Base-by-base conservation (phyloP, 2,797 vertebrate genomes). In the Podargus strigoides region DNA sequence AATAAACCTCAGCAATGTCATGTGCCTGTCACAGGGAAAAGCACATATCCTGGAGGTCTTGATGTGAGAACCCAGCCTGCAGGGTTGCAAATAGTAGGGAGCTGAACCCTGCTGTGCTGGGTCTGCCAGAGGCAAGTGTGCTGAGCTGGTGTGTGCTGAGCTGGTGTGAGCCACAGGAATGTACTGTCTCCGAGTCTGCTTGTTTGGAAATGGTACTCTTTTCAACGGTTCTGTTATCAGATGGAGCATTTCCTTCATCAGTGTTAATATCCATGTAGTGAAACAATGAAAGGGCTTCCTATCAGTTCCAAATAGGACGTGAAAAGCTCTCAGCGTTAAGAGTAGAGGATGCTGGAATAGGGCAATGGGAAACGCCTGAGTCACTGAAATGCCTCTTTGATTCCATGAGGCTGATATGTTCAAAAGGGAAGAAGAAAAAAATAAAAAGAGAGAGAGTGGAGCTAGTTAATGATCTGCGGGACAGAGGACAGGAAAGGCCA, bases 241-340 rank as follows among this genome's bases (percentile, higher is more conserved):
- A 98, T 98, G 97, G 97, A 97, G 94, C 96, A 97, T 98, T 98
- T 98, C 98, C 98, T 98, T 97, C 98, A 98, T 98, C 97, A 97
- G 97, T 56, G 98, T 98, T 98, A 98, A 98, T 98, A 98, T 98
- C 97, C 98, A 97, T 97, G 97, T 97, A 96, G 96, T 36, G 95
- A 97, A 98, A 98, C 98, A 98, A 98, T 98, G 97, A 97, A 97
- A 98, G 98, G 97, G 98, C 97, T 98, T 98, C 98, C 98, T 98
- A 98, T 98, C 97, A 97, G 98, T 97, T 97, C 98, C 97, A 98
- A 98, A 98, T 98, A 98, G 98, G 98, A 98, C 98, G 88, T 98
- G 98, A 97, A 98, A 98, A 98, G 97, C 98, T 97, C 98, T 98
- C 97, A 94, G 97, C 83, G 60, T 97, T 97, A 97, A 98, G 98